Evolutionary conservation across 1,140 invertebrate genomes (phyloP).

Genomic region (Schmidtea mediterranea): DNA sequence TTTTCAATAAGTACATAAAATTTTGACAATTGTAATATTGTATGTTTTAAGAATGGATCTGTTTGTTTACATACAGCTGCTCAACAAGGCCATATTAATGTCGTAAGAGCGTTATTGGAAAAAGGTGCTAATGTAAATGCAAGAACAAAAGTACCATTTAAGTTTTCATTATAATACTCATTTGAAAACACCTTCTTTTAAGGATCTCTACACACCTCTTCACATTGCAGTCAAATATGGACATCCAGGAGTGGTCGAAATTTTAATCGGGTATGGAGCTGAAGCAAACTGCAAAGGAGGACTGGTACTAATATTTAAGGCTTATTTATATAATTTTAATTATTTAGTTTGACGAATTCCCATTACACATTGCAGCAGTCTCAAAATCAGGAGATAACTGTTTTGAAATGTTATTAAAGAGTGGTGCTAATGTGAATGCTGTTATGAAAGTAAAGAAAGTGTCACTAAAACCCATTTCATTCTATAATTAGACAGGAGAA

Average conservation of each 20-base stretch:
- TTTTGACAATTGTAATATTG: no score
- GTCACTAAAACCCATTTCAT: slow-evolving; percentile 2
- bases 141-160: slow-evolving; percentile 52
- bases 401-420: slow-evolving; percentile 82
- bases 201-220: slow-evolving; percentile 91
- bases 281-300: slow-evolving; percentile 69
- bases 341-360: slow-evolving; percentile 45
- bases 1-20: no score
- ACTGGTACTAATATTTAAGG: slow-evolving; percentile 14
- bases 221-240: slow-evolving; percentile 89
- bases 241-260: slow-evolving; percentile 80
- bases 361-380: slow-evolving; percentile 64
- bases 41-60: slow-evolving; percentile 27
- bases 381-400: slow-evolving; percentile 74
- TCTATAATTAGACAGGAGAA: no score
- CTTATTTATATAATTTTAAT: background rate
- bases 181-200: slow-evolving; percentile 6
- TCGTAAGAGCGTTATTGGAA: slow-evolving; percentile 78
- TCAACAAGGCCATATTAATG: slow-evolving; percentile 57
- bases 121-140: slow-evolving; percentile 85
- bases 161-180: slow-evolving; percentile 3
- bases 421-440: slow-evolving; percentile 70
- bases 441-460: slow-evolving; percentile 18
- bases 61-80: slow-evolving; percentile 30
- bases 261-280: slow-evolving; percentile 71